Percentiles rank a stretch among this genome's conserved stretches.
Conservation (phyloP, 1,140 invertebrate genomes). For the Coenobita brevimanus region DNA sequence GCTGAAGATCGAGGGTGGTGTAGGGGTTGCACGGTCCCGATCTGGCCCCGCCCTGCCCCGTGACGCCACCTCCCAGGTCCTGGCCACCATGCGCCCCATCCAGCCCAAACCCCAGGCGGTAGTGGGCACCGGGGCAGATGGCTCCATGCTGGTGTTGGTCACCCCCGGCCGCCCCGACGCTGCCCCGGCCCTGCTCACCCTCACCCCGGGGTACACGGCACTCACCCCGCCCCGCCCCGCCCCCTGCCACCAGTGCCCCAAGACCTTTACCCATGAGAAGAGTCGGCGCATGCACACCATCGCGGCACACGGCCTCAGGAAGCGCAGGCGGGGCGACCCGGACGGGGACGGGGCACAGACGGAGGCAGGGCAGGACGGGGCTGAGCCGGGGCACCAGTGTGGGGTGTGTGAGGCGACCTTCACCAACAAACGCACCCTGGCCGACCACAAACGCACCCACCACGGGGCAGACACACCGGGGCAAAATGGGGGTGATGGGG, state of each 20-base stretch:
- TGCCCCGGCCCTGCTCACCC: slow-evolving; percentile 16
- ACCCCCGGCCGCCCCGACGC: slow-evolving; percentile 35
- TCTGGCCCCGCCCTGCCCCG: not conserved
- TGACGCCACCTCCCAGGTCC: slow-evolving; percentile 20
- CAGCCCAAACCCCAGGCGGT: slow-evolving; percentile 50
- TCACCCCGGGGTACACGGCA: slow-evolving; percentile 26
- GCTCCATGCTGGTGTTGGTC: slow-evolving; percentile 48
- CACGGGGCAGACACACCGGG: not conserved
- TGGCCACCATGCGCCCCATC: slow-evolving; percentile 42
- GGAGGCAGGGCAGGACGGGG: slow-evolving; percentile 7
- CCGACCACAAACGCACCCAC: slow-evolving; percentile 16
- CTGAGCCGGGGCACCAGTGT: slow-evolving; percentile 18
- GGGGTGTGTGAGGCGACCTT: slow-evolving; percentile 12
- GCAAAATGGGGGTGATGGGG: not conserved
- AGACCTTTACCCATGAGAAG: slow-evolving; percentile 41
- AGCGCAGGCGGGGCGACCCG: slow-evolving; percentile 21
- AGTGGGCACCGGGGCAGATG: slow-evolving; percentile 46
- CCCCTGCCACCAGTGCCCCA: too few species aligned
- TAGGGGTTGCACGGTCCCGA: not conserved
- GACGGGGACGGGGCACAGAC: slow-evolving; percentile 12
- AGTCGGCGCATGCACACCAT: slow-evolving; percentile 47
- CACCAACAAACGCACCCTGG: not conserved
- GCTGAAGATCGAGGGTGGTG: slow-evolving; percentile 8
- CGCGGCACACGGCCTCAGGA: slow-evolving; percentile 24
- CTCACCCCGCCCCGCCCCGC: too few species aligned